Evolutionary conservation across 2,888 invertebrate species (phyloP).

Genomic region (Shargacucullia verbasci): DNA sequence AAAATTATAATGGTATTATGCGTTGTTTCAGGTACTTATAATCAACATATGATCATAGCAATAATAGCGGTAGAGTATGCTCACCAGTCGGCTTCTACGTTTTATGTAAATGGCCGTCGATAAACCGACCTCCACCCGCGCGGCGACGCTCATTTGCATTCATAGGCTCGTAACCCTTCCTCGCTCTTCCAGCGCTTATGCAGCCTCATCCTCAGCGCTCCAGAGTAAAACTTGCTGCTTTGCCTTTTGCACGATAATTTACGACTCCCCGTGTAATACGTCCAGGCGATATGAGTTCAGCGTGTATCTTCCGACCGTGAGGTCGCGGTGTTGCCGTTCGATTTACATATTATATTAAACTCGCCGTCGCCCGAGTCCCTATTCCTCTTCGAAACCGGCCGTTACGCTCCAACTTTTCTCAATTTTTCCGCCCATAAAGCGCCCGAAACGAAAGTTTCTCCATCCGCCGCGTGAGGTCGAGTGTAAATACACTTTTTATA

Average conservation of each 20-base stretch:
- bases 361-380: slow-evolving; percentile 77
- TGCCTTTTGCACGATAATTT: slow-evolving; percentile 86
- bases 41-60: slow-evolving; percentile 73
- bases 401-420: slow-evolving; percentile 88
- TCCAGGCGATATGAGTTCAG: slow-evolving; percentile 84
- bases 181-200: slow-evolving; percentile 78
- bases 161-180: slow-evolving; percentile 88
- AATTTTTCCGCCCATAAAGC: slow-evolving; percentile 89
- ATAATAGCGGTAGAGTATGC: slow-evolving; percentile 73
- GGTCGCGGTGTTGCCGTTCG: slow-evolving; percentile 84
- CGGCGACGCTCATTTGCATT: slow-evolving; percentile 87
- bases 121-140: slow-evolving; percentile 82
- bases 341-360: slow-evolving; percentile 89
- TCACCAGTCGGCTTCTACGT: slow-evolving; percentile 75
- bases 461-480: slow-evolving; percentile 85
- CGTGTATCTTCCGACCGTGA: slow-evolving; percentile 78
- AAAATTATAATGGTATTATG: slow-evolving; percentile 55
- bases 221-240: slow-evolving; percentile 83
- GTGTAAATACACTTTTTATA: slow-evolving; percentile 88
- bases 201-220: slow-evolving; percentile 73
- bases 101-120: slow-evolving; percentile 86
- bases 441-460: slow-evolving; percentile 85
- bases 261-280: slow-evolving; percentile 86
- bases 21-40: slow-evolving; percentile 71
- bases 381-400: slow-evolving; percentile 84